These are phyloP conservation scores for Theonella swinhoei DNA, from an alignment of 37 sponge, comb jelly and placozoan species.

Conservation along the genomic window DNA sequence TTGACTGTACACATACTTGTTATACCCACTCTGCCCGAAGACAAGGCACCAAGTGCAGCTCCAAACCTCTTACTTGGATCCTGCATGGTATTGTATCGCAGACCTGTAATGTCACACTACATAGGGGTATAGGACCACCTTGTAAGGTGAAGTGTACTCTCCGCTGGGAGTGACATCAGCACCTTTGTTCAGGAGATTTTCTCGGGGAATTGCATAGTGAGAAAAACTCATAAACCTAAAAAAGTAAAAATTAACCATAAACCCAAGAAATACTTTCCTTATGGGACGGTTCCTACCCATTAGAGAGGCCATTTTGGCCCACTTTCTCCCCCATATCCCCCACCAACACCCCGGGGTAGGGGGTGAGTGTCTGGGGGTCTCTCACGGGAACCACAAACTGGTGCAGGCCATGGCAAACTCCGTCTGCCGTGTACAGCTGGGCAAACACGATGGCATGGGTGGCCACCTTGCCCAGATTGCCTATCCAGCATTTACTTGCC, in stretches of 20 bases:
- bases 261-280: too few species aligned
- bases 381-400: slow-evolving; percentile 89
- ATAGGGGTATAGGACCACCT: too few species aligned
- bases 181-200: slow-evolving; percentile 83
- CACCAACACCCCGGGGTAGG: slow-evolving; percentile 84
- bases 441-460: slow-evolving; percentile 91
- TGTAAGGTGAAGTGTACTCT: slow-evolving; percentile 58
- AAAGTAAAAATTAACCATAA: background rate
- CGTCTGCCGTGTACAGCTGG: slow-evolving; percentile 91
- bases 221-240: slow-evolving; percentile 75
- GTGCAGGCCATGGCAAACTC: slow-evolving; percentile 92
- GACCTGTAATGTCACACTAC: background rate
- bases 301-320: slow-evolving; percentile 88
- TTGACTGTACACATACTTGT: slow-evolving; percentile 7
- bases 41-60: slow-evolving; percentile 67
- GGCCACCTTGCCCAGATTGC: slow-evolving; percentile 86
- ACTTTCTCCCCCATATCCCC: slow-evolving; percentile 96
- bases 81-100: too few species aligned
- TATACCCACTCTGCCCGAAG: slow-evolving; percentile 81
- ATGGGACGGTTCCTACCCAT: too few species aligned
- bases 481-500: slow-evolving; percentile 94
- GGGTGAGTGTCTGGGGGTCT: slow-evolving; percentile 64
- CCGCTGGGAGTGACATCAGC: slow-evolving; percentile 85
- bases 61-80: slow-evolving; percentile 66
- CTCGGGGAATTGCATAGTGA: slow-evolving; percentile 80